phyloP scores from a whole-genome alignment of 2,888 invertebrate genomes.

The Eupeodes latifasciatus region DNA sequence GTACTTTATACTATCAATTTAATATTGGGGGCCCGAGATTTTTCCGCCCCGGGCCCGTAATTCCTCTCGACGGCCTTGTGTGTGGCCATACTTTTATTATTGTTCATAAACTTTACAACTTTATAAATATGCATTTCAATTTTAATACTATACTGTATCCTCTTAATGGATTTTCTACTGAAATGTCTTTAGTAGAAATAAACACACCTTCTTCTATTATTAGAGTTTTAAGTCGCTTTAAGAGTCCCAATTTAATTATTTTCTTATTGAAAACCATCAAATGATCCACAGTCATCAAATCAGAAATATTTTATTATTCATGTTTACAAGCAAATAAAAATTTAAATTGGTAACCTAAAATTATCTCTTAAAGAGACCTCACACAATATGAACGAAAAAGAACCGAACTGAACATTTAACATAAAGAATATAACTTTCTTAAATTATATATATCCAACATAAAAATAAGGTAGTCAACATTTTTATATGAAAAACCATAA shows the following conservation, averaged over 20 bases:
- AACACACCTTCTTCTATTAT: no score
- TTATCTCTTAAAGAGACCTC: conserved; percentile 29
- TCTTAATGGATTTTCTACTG: no score
- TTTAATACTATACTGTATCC: no score
- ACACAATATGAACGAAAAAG: conserved; percentile 18
- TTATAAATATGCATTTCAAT: no score
- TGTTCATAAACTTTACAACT: no score
- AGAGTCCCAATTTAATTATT: neutral
- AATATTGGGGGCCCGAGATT: no score
- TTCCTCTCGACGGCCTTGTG: no score
- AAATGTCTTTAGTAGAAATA: no score
- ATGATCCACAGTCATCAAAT: neutral
- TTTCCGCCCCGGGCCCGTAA: no score
- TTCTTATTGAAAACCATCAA: neutral
- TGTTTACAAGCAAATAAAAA: neutral
- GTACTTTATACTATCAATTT: no score
- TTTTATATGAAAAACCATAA: neutral
- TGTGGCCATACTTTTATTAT: no score
- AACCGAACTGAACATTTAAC: neutral
- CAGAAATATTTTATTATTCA: neutral
- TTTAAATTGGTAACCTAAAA: conserved; percentile 6
- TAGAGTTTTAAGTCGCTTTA: no score
- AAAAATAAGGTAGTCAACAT: neutral
- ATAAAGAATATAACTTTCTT: conserved; percentile 23
- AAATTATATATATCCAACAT: conserved; percentile 10